Percentiles rank a stretch among this genome's conserved stretches.
Conservation (phyloP, 2,888 invertebrate genomes). For the Conomelus anceps region DNA sequence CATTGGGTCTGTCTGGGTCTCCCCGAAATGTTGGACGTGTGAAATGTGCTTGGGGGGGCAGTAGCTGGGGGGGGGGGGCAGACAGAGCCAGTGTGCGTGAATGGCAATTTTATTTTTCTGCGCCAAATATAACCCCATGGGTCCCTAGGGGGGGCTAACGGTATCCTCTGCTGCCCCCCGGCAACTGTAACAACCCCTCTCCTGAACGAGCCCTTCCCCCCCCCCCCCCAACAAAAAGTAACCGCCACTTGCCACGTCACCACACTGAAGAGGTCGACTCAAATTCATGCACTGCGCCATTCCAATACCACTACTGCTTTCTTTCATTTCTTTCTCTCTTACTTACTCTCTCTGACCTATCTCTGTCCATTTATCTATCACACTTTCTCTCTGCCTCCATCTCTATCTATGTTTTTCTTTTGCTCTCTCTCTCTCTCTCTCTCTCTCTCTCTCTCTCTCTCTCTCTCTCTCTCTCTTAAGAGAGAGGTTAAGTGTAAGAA, state of each 20-base stretch:
- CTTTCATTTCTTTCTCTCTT: background rate
- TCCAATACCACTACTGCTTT: background rate
- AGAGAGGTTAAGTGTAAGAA: no score
- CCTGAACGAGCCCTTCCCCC: background rate
- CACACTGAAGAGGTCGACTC: background rate
- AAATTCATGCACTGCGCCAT: conserved; percentile 10
- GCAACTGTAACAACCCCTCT: no score
- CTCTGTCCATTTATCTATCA: background rate
- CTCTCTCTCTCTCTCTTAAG: no score
- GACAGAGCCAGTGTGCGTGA: conserved; percentile 3
- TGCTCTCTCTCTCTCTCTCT: no score
- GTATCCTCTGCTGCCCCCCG: background rate
- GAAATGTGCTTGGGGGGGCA: background rate
- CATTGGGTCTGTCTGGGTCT: background rate
- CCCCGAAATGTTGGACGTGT: background rate
- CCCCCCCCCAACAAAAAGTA: background rate
- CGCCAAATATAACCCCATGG: conserved; percentile 1
- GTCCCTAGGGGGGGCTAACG: background rate
- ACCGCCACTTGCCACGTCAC: background rate
- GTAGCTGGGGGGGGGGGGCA: background rate
- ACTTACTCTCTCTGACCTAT: background rate
- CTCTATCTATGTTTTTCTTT: no score
- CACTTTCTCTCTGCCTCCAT: background rate
- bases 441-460: no score
- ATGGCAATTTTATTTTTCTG: conserved; percentile 9